Percentiles rank a stretch among this genome's conserved stretches.
phyloP scores from a whole-genome alignment of 2,797 vertebrate species.

The Loriculus beryllinus region DNA sequence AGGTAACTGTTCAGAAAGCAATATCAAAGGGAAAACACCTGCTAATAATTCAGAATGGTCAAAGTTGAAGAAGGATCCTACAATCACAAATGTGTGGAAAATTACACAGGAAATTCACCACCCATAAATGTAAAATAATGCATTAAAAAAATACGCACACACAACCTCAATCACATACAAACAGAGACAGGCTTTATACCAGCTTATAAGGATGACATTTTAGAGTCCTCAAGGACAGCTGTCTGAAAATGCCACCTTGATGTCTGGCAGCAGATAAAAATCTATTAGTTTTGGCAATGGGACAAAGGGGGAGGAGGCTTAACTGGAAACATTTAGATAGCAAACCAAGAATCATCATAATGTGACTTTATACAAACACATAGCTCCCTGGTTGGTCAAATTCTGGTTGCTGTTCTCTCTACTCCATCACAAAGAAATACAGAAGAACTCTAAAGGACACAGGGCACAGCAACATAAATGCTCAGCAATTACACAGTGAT shows the following conservation, averaged over 20 bases:
- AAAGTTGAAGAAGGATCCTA: not conserved
- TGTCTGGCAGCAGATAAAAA: not conserved
- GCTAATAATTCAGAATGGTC: not conserved
- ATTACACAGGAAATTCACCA: not conserved
- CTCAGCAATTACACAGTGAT: not conserved
- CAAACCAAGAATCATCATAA: not conserved
- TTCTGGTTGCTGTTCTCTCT: not conserved
- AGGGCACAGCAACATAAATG: not conserved
- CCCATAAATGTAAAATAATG: not conserved
- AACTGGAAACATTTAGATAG: not conserved
- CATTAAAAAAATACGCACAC: not conserved
- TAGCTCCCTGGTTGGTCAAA: not conserved
- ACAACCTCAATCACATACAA: not conserved
- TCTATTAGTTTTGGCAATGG: not conserved
- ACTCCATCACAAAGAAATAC: not conserved
- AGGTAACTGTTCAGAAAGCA: not conserved
- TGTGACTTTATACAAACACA: not conserved
- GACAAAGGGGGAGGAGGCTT: not conserved
- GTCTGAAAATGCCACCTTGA: not conserved
- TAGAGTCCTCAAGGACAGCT: not conserved
- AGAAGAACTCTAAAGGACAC: not conserved
- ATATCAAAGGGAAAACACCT: not conserved
- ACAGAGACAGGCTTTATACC: not conserved
- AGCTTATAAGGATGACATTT: not conserved
- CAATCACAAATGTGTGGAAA: not conserved